Base-by-base conservation (phyloP, 2,797 vertebrate species). In the Loriculus beryllinus region DNA sequence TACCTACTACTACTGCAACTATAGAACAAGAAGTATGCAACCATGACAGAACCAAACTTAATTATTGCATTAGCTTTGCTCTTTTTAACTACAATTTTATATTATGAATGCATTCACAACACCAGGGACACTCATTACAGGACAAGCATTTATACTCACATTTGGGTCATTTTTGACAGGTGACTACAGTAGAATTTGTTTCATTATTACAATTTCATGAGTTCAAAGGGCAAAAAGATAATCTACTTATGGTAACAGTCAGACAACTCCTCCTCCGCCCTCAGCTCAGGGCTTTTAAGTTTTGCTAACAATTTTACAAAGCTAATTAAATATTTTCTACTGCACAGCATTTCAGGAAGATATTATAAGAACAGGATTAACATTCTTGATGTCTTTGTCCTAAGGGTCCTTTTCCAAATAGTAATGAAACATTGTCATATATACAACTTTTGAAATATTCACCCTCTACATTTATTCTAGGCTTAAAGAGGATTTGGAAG, bases 241-340 rank as follows among this genome's bases (percentile, higher is more conserved):
- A 96, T 92, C 92, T 90, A 26, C 95, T 96, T 96, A 94, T 2
- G 43, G 84, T 63, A 93, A 90, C 3, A 22, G 88, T 68, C 92
- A 85, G 76, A 83, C 93, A 93, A 79, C 35, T 78, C 65, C 43
- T 47, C 48, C 80, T 63, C 31, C 0, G 0, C 62, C 82, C 83
- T 70, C 51, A 88, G 72, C 8, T 6, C 47, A 76, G 28, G 60
- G 88, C 71, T 92, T 95, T 91, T 85, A 94, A 79, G 88, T 92
- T 94, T 89, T 76, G 49, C 82, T 91, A 92, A 95, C 84, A 87
- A 56, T 95, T 95, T 94, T 72, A 69, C 65, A 83, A 62, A 82
- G 76, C 79, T 96, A 96, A 95, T 96, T 94, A 96, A 94, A 91
- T 93, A 89, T 94, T 96, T 95, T 96, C 82, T 90, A 67, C 82